A percentile compares a stretch with the other conserved stretches of the same genome.
phyloP scores from a whole-genome alignment of 64 coral and sea anemone genomes.

The Acropora yongei region DNA sequence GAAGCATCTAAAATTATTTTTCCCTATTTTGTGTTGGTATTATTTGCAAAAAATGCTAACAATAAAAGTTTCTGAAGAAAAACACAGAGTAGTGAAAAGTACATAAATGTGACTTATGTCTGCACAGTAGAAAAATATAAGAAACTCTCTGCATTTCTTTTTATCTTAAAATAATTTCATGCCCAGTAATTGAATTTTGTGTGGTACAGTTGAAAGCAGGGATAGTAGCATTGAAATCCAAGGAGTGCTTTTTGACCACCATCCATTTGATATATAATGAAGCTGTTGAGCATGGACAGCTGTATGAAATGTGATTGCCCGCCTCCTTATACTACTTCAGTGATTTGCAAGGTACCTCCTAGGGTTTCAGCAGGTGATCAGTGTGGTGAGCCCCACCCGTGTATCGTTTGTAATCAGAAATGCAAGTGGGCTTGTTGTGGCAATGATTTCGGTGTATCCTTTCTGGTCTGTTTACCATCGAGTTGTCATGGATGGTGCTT shows the following conservation, averaged over 20 bases:
- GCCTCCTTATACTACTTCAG: not conserved
- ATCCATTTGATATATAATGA: conserved; percentile 28
- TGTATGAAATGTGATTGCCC: conserved; percentile 14
- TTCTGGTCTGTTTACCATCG: not conserved
- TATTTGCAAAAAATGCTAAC: no score
- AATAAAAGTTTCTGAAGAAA: no score
- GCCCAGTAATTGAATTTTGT: no score
- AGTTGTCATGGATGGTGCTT: not conserved
- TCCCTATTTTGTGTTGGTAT: no score
- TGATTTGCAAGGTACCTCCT: not conserved
- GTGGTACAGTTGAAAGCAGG: no score
- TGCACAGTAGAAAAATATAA: no score
- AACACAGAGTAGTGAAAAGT: no score
- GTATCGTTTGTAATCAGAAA: not conserved
- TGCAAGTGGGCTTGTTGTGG: not conserved
- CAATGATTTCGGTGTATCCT: conserved; percentile 2
- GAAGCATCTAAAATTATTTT: no score
- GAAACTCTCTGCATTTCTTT: no score
- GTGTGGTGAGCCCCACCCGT: not conserved
- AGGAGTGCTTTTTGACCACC: conserved; percentile 44
- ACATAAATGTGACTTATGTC: no score
- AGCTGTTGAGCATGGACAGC: conserved; percentile 3
- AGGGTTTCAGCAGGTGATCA: conserved; percentile 36
- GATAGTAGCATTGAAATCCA: not conserved
- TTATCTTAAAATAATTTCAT: no score